Evolutionary conservation across 2,888 invertebrate genomes (phyloP), one percentile per base, ranked within the genome.

Genomic region (Calliopum simillimum): DNA sequence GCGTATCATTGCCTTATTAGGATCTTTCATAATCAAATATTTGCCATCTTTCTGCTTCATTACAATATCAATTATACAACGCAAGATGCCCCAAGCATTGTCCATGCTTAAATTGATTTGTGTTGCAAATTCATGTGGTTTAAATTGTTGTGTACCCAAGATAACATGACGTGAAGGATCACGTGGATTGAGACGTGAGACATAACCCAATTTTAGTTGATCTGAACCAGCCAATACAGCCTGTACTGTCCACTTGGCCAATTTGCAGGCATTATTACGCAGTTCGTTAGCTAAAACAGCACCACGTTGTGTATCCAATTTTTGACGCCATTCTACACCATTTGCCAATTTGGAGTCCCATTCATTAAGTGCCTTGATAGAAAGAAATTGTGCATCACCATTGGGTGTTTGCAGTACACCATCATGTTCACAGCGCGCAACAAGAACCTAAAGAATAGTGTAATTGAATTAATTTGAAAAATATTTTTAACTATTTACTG

Each of bases 71-170:
- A 99, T 94, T 81, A 99, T 96, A 86, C 98, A 99, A 16, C 99
- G 91, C 73, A 99, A 88, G 71, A 99, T 95, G 75, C 98, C 99
- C 99, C 99, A 99, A 3, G 97, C 98, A 87, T 99, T 99, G 86
- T 99, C 99, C 98, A 99, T 97, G 84, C 97, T 98, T 80, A 99
- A 88, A 87, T 98, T 98, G 84, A 99, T 99, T 87, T 99, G 99
- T 11, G 95, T 96, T 13, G 99, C 99, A 87, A 99, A 99, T 88
- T 99, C 99, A 82, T 94, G 93, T 13, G 99, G 99, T 85, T 97
- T 98, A 88, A 98, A 99, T 87, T 98, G 98, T 86, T 98, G 98
- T 41, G 96, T 97, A 75, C 98, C 98, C 76, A 99, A 89, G 80
- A 99, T 97, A 59, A 98, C 97, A 86, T 99, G 99, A 71, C 97